phyloP scores from a whole-genome alignment of 2,113 vertebrate species.

The Oreotrochilus melanogaster region DNA sequence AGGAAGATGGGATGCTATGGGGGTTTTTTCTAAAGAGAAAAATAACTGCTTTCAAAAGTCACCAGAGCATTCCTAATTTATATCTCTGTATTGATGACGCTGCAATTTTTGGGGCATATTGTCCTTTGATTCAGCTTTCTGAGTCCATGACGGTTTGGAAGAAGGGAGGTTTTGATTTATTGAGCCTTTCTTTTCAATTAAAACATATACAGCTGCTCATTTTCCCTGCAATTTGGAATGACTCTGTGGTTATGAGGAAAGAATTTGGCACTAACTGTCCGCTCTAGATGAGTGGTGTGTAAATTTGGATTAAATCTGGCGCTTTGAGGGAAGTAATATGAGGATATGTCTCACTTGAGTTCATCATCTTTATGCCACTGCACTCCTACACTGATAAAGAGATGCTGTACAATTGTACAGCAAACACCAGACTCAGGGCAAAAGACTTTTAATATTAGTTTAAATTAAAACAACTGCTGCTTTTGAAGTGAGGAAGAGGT shows the following conservation, averaged over 20 bases:
- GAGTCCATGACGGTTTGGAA: not conserved
- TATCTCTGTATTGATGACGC: not conserved
- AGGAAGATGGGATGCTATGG: not conserved
- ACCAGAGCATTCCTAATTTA: slow-evolving; percentile 6
- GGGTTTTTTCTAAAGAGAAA: not conserved
- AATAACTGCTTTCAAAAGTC: not conserved
- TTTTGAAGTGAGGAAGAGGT: slow-evolving; percentile 16
- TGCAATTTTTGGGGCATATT: slow-evolving; percentile 2
- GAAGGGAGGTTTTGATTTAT: not conserved
- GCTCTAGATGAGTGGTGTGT: not conserved
- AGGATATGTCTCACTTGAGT: not conserved
- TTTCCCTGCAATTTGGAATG: not conserved
- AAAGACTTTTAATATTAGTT: slow-evolving; percentile 15
- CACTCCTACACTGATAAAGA: not conserved
- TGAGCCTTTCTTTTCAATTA: not conserved
- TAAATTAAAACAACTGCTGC: slow-evolving; percentile 5
- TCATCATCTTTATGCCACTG: not conserved
- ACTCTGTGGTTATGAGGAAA: not conserved
- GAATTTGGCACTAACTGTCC: not conserved
- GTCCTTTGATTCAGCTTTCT: not conserved
- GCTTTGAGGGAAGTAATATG: not conserved
- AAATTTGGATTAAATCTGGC: slow-evolving; percentile 31
- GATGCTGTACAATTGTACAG: not conserved
- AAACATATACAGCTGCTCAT: not conserved
- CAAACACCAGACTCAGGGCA: not conserved